Base-by-base conservation (phyloP, 2,113 vertebrate species). In the Sceloporus tristichus region DNA sequence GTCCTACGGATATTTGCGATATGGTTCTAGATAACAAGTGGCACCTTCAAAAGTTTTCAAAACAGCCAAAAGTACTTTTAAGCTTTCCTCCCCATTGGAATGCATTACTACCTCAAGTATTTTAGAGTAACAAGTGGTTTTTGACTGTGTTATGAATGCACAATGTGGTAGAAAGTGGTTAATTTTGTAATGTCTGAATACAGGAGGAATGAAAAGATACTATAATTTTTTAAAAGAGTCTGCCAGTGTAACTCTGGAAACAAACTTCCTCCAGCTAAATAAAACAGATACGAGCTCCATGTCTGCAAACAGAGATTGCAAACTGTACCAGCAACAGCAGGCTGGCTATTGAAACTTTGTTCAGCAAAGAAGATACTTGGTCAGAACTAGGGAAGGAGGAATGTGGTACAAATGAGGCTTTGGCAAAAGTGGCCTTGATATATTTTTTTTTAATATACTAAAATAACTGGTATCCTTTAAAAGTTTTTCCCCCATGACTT, bases 181-280 rank as follows among this genome's bases (percentile, higher is more conserved):
- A 10, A 4, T 27, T n/a, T 90, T 82, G 90, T 92, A 75, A 84
- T 48, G 48, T 84, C 21, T 90, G 88, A 91, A 91, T 48, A 68
- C 14, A 82, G 86, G 92, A 91, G 71, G 82, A 94, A 95, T 94
- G 91, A 94, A 93, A 88, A 59, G 62, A 85, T 68, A 87, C 88
- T 80, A 54, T 65, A 54, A 85, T 88, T 82, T 34, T 89, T 16
- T 19, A 77, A 48, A 48, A 48, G 2, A 21, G 38, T 88, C 68
- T 40, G 54, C 9, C 0, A 0, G 25, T 89, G 29, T 27, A 65
- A 82, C 48, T 0, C 38, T 53, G 56, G 81, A 90, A 92, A 90
- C 27, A 85, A 54, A 88, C 75, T 73, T 10, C 48, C 84, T 56
- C 54, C 9, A 13, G 9, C 74, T 62, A 23, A 13, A 9, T 1